Base-by-base conservation (phyloP, 2,113 vertebrate genomes). In the Cyprinodon tularosa region DNA sequence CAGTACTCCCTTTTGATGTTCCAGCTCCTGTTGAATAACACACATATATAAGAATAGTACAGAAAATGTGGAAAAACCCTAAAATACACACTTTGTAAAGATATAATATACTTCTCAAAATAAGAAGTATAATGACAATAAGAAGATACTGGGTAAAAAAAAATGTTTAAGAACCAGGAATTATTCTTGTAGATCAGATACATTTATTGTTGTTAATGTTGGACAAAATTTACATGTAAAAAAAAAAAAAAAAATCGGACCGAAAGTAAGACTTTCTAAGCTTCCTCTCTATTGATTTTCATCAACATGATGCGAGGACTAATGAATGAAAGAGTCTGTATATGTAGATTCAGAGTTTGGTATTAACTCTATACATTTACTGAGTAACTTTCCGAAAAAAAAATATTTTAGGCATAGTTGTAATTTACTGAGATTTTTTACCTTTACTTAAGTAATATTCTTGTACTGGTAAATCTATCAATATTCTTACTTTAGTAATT, bases 1-100 rank as follows among this genome's bases (percentile, higher is more conserved):
- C 72, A 98, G 93, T 36, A 95, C 90, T 90, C 95, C 95, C 79
- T 93, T 94, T 93, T 98, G 95, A 89, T 99, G 97, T 89, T 98
- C 95, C 90, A 98, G 92, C 84, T 98, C 97, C 97, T 98, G 85
- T 39, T 66, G 60, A 6, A 74, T 9, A 36, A 47, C 36, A 68
- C 5, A 11, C 3, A 40, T 40, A n/a, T 12, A 14, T n/a, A 4
- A 60, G 38, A 62, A 39, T 14, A 6, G 2, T 39, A 2, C n/a
- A 29, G n/a, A 10, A 60, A 60, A 7, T 45, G 29, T 29, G 29
- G 29, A 29, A 29, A 29, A 29, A 29, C 29, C 29, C 29, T 29
- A 29, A 29, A 29, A 29, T 29, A 29, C 29, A 29, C 29, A 29
- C 29, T 29, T 29, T 29, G 29, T 29, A 29, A 29, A 29, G 29